Evolutionary conservation across 2,888 invertebrate genomes (phyloP).

Genomic region (Ormyrus pomaceus): DNA sequence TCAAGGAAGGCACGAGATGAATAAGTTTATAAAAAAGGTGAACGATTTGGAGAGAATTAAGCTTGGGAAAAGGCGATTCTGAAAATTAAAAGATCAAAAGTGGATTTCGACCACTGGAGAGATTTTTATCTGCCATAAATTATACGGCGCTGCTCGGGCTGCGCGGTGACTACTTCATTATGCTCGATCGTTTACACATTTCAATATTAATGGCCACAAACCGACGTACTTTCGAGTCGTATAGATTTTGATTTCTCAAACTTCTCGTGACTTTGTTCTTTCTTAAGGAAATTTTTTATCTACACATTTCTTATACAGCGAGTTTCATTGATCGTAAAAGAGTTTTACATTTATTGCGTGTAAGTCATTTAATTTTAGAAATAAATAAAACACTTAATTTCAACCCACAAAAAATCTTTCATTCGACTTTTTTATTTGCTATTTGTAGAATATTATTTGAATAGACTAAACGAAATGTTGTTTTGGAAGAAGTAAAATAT

Average conservation of each 20-base stretch:
- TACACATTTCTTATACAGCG: slow-evolving; percentile 6
- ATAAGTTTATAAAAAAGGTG: background rate
- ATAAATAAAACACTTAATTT: too few species aligned
- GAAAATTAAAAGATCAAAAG: slow-evolving; percentile 33
- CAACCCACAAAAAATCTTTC: too few species aligned
- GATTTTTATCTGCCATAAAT: slow-evolving; percentile 52
- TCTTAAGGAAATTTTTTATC: background rate
- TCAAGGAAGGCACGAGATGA: too few species aligned
- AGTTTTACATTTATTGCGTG: background rate
- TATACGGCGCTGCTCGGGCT: slow-evolving; percentile 12
- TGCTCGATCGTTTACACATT: slow-evolving; percentile 35
- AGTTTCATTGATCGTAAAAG: slow-evolving; percentile 14
- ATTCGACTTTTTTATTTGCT: too few species aligned
- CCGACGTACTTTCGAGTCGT: background rate
- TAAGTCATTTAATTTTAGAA: too few species aligned
- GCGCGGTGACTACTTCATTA: slow-evolving; percentile 46
- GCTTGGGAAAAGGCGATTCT: background rate
- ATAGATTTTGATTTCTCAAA: slow-evolving; percentile 5
- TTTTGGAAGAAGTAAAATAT: too few species aligned
- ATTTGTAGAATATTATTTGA: too few species aligned
- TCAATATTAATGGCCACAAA: slow-evolving; percentile 38
- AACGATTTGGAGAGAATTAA: background rate
- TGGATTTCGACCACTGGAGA: slow-evolving; percentile 26
- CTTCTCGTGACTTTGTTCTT: slow-evolving; percentile 12
- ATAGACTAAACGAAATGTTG: too few species aligned